Evolutionary conservation across 2,113 vertebrate genomes (phyloP), one percentile per base, ranked within the genome.

Genomic region (Thryonomys swinderianus): DNA sequence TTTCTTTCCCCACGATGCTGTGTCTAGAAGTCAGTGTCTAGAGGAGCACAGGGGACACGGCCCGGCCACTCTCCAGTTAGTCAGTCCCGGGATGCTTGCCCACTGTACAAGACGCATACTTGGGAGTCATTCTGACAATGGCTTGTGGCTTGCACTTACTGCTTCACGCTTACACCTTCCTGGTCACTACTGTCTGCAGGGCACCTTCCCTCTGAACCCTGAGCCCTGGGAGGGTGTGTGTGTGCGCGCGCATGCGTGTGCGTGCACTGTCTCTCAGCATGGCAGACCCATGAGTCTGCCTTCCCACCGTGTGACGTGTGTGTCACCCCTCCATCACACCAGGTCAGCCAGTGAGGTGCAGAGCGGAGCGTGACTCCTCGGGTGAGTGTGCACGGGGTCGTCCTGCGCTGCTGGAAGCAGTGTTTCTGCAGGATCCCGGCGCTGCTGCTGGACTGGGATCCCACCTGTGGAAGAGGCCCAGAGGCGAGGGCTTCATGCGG

Each of bases 321-420:
- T 57, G 27, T 53, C 17, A 30, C 66, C 62, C 55, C 12, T n/a
- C 1, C 76, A 0, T 34, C 14, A 7, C 12, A 16, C 34, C 51
- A 55, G 13, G 0, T 2, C 7, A 4, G 7, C 2, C 16, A 2
- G 0, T 5, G 7, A 21, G 18, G 5, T 7, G 13, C 25, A 0
- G 20, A 2, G 4, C 2, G 16, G 5, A 25, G 37, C 37, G 21
- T 2, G 30, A 30, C 30, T 25, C 3, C 37, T n/a, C 34, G 0
- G 0, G 3, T 23, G 0, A 6, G 18, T 3, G 45, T 82, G 45
- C 0, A 4, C 23, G 27, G 11, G 1, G 4, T 21, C 51, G 3
- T 4, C 0, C 17, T 14, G 40, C 40, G 32, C 6, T 32, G n/a
- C 20, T 2, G 4, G 0, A 57, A 5, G 11, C 0, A 13, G 20